Percentiles rank a stretch among this genome's conserved stretches.
Evolutionary conservation across 2,797 vertebrate species (phyloP).

Genomic region (Cyprinodon diabolis): DNA sequence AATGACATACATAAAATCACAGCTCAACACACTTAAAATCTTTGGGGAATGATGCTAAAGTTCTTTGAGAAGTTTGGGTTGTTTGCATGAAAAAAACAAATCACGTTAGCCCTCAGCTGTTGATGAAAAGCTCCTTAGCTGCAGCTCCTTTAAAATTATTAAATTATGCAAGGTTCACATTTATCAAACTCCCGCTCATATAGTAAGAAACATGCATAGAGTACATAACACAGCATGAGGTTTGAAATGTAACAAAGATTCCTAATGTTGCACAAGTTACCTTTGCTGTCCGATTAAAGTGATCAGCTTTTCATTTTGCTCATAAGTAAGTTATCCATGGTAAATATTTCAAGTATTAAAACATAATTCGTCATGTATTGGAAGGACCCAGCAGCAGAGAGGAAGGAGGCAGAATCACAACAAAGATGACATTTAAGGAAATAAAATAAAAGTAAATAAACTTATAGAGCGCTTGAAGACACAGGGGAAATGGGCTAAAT

Average conservation of each 20-base stretch:
- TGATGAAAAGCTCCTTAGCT: conserved; percentile 38
- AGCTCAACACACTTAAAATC: background rate
- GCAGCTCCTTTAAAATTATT: conserved; percentile 32
- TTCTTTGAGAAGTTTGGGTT: background rate
- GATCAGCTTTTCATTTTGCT: background rate
- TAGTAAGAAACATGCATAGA: conserved; percentile 46
- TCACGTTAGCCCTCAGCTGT: conserved; percentile 36
- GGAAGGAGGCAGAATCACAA: background rate
- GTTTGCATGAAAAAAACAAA: conserved; percentile 31
- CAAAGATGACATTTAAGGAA: background rate
- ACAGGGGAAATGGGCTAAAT: too few species aligned
- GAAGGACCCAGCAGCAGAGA: background rate
- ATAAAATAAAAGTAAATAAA: background rate
- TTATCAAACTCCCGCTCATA: conserved; percentile 45
- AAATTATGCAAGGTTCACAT: conserved; percentile 4
- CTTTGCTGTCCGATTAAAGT: background rate
- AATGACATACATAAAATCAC: background rate
- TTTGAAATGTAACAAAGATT: conserved; percentile 62
- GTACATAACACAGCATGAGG: conserved; percentile 55
- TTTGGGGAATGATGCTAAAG: background rate
- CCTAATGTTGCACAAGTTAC: conserved; percentile 25
- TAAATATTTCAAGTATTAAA: background rate
- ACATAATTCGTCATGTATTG: background rate
- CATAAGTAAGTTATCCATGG: background rate
- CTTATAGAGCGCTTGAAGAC: background rate